Percentiles rank a stretch among this genome's conserved stretches.
Evolutionary conservation across 1,140 invertebrate species (phyloP).

Genomic region (Neuroterus valhalla): DNA sequence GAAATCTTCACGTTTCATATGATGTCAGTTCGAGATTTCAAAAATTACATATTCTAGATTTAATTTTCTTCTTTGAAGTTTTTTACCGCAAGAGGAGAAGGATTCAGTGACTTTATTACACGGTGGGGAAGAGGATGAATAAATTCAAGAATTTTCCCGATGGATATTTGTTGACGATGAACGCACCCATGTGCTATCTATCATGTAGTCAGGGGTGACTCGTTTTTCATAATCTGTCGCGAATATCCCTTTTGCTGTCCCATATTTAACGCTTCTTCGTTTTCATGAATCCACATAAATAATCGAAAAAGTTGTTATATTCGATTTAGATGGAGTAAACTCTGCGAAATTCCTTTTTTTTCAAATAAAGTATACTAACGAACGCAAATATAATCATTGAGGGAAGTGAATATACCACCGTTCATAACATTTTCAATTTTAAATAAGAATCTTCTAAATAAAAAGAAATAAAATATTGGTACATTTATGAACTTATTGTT

Average conservation of each 20-base stretch:
- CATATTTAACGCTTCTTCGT: slow-evolving; percentile 21
- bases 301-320: slow-evolving; percentile 1
- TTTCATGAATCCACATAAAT: neutral
- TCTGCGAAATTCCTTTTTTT: neutral
- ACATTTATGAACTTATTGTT: too few species aligned
- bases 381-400: too few species aligned
- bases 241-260: slow-evolving; percentile 26
- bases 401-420: too few species aligned
- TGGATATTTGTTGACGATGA: slow-evolving; percentile 28
- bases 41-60: neutral
- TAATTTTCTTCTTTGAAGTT: neutral
- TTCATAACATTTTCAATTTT: too few species aligned
- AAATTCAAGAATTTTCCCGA: slow-evolving; percentile 12
- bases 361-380: too few species aligned
- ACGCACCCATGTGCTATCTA: slow-evolving; percentile 13
- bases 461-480: too few species aligned
- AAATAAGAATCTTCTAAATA: too few species aligned
- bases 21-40: too few species aligned
- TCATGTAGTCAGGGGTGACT: slow-evolving; percentile 23
- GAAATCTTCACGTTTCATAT: neutral
- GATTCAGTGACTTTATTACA: slow-evolving; percentile 8
- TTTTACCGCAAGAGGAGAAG: neutral
- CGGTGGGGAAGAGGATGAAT: slow-evolving; percentile 1
- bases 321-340: slow-evolving; percentile 2
- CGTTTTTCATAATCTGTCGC: slow-evolving; percentile 30